Percentiles rank a stretch among this genome's conserved stretches.
phyloP scores from a whole-genome alignment of 2,888 invertebrate genomes.

The Spicauda simplicius region DNA sequence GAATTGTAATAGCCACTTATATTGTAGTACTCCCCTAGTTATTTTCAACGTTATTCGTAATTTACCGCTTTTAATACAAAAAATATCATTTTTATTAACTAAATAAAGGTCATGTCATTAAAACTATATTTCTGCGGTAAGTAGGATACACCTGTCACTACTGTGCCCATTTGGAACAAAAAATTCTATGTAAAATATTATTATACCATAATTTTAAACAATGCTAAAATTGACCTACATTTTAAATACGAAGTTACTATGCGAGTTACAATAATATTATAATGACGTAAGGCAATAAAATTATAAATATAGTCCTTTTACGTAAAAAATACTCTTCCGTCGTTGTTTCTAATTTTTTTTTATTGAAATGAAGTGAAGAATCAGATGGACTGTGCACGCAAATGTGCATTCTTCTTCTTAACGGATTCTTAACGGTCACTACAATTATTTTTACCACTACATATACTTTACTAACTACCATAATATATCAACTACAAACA shows the following conservation, averaged over 20 bases:
- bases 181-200: conserved; percentile 11
- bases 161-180: conserved; percentile 36
- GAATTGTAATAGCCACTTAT: no score
- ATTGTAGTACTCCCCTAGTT: no score
- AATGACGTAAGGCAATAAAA: conserved; percentile 2
- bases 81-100: not conserved
- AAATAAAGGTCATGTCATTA: not conserved
- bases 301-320: not conserved
- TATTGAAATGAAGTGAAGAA: no score
- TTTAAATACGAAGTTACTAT: conserved; percentile 8
- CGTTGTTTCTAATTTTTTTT: no score
- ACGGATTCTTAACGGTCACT: no score
- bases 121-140: conserved; percentile 6
- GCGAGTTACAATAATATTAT: conserved; percentile 5
- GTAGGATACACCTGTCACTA: conserved; percentile 40
- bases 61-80: not conserved
- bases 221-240: conserved; percentile 29
- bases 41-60: not conserved
- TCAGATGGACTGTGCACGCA: no score
- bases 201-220: conserved; percentile 17
- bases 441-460: no score
- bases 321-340: no score
- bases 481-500: no score
- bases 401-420: no score
- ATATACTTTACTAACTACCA: no score